phyloP scores from a whole-genome alignment of 2,797 vertebrate species.

The Schizopygopsis pylzovi region DNA sequence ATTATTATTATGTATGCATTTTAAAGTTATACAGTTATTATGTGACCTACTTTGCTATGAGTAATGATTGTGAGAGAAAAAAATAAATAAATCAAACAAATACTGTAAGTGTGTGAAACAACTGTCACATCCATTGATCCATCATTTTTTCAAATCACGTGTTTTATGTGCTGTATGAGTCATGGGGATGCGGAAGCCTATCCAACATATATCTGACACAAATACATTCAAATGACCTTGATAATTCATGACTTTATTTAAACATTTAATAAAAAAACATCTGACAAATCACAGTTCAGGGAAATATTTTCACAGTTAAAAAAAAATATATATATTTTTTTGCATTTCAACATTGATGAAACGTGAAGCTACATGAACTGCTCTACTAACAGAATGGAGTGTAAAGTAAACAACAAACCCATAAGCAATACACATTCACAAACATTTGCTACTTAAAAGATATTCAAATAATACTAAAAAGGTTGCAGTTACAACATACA shows the following conservation, averaged over 20 bases:
- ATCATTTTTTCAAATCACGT: not conserved
- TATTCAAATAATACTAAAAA: not conserved
- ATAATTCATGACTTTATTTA: constrained; percentile 8
- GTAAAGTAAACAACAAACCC: constrained; percentile 1
- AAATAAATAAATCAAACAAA: not conserved
- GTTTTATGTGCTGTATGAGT: not conserved
- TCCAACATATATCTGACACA: not conserved
- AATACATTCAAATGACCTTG: not conserved
- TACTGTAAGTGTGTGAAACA: not conserved
- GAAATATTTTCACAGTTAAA: not conserved
- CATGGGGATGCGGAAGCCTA: not conserved
- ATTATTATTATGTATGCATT: not conserved
- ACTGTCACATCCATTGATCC: not conserved
- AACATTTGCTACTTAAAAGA: not conserved
- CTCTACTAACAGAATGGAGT: not conserved
- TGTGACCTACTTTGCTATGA: not conserved
- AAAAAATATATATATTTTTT: too few species aligned
- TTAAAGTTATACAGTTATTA: not conserved
- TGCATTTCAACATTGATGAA: not conserved
- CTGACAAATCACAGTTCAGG: constrained; percentile 3
- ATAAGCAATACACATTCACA: not conserved
- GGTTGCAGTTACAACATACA: not conserved
- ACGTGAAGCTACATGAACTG: not conserved
- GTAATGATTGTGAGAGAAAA: not conserved
- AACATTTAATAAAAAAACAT: not conserved